Evolutionary conservation across 2,113 vertebrate species (phyloP).

Genomic region (Ictalurus punctatus): DNA sequence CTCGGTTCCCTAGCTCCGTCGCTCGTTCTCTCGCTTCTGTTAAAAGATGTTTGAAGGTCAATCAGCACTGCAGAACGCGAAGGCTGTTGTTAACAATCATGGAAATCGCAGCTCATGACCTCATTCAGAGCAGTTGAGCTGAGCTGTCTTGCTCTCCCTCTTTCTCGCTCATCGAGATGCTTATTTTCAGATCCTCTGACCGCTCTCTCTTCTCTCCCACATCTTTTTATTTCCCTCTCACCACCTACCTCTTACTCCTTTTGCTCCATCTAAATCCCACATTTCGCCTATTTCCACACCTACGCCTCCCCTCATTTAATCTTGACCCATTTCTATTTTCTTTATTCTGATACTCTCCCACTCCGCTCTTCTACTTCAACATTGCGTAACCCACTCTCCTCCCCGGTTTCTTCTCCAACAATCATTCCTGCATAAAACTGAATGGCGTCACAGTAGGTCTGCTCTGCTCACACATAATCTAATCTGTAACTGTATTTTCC

Average conservation of each 20-base stretch:
- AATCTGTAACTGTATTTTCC: constrained; percentile 19
- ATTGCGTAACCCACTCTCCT: not conserved
- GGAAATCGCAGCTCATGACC: not conserved
- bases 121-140: not conserved
- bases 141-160: not conserved
- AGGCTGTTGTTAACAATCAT: not conserved
- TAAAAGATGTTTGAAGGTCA: not conserved
- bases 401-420: not conserved
- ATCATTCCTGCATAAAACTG: constrained; percentile 8
- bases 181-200: not conserved
- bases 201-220: not conserved
- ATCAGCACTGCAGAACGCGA: not conserved
- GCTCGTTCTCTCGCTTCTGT: not conserved
- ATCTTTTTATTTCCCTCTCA: not conserved
- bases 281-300: not conserved
- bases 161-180: not conserved
- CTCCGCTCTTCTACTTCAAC: not conserved
- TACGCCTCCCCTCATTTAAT: constrained; percentile 23
- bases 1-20: not conserved
- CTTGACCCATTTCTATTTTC: not conserved
- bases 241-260: not conserved
- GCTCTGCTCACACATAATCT: constrained; percentile 1
- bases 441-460: constrained; percentile 15
- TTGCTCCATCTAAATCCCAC: not conserved
- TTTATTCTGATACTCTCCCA: constrained; percentile 4